Evolutionary conservation across 2,888 invertebrate genomes (phyloP), one percentile per base, ranked within the genome.

Genomic region (Noctua janthe): DNA sequence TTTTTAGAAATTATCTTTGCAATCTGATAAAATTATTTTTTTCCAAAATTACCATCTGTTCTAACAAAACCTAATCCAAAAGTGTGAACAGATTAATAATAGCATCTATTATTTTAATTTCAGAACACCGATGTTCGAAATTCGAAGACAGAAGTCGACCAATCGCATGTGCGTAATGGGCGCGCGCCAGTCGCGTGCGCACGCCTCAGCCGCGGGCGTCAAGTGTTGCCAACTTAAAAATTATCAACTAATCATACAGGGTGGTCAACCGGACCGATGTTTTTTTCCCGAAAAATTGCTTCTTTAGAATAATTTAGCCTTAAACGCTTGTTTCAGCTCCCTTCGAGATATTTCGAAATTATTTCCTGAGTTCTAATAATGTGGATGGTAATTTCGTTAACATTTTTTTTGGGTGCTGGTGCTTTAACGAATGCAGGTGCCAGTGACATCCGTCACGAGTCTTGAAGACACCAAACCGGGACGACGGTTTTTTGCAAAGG

Each of bases 191-290:
- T 94, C 95, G 94, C 95, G 95, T 94, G 95, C 94, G 92, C 92
- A 83, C 82, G 83, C 82, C 81, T 83, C 81, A 85, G 91, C 93
- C 93, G 91, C 93, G 81, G 94, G 95, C 93, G 89, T 87, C 88
- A 90, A 92, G 88, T 92, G 93, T 89, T 93, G 92, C 94, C 94
- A 94, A 93, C 92, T 89, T 91, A 90, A 90, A 93, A 94, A 95
- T 94, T 94, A 94, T 93, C 90, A 86, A 91, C 94, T 95, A 95
- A 95, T 95, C 94, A 95, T 92, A 94, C 93, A 92, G 93, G 94
- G 93, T 94, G 93, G 94, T 92, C 95, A 93, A 89, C 91, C 83
- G 89, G 89, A 90, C 88, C 89, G 90, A 86, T 89, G 89, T 90
- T 92, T 92, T 87, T 91, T 91, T 89, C 83, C 78, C 74, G 51